phyloP scores from a whole-genome alignment of 2,797 vertebrate species.

The Hafferia zeledoni region DNA sequence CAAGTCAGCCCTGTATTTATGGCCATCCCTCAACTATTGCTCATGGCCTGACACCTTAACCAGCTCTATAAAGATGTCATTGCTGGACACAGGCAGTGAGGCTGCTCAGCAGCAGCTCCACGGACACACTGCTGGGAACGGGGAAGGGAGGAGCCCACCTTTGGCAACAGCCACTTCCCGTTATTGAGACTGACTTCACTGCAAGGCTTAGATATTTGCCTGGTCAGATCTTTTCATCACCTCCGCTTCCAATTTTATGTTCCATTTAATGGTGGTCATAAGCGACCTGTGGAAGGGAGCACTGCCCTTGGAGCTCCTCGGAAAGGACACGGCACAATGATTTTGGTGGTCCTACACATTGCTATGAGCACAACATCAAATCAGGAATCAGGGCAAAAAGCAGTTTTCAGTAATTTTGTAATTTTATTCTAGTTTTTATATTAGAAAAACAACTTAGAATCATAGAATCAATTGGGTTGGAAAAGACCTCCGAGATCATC shows the following conservation, averaged over 20 bases:
- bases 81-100: not conserved
- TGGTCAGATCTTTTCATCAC: not conserved
- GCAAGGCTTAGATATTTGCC: not conserved
- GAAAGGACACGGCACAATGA: fast-evolving
- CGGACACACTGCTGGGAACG: not conserved
- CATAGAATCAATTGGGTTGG: too few species aligned
- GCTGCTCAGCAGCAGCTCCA: fast-evolving
- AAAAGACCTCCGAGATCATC: too few species aligned
- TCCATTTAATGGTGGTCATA: fast-evolving
- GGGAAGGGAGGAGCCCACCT: not conserved
- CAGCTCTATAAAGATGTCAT: not conserved
- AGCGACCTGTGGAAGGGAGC: fast-evolving
- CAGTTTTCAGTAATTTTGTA: too few species aligned
- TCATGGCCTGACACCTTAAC: not conserved
- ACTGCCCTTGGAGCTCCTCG: not conserved
- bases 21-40: not conserved
- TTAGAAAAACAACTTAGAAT: not conserved
- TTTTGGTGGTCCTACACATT: not conserved
- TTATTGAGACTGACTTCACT: not conserved
- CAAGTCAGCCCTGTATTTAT: not conserved
- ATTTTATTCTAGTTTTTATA: not conserved
- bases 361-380: not conserved
- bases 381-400: fast-evolving
- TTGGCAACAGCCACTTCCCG: not conserved
- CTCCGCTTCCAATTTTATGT: not conserved